Base-by-base conservation (phyloP, 2,888 invertebrate genomes). In the Tanytarsus gracilentus region DNA sequence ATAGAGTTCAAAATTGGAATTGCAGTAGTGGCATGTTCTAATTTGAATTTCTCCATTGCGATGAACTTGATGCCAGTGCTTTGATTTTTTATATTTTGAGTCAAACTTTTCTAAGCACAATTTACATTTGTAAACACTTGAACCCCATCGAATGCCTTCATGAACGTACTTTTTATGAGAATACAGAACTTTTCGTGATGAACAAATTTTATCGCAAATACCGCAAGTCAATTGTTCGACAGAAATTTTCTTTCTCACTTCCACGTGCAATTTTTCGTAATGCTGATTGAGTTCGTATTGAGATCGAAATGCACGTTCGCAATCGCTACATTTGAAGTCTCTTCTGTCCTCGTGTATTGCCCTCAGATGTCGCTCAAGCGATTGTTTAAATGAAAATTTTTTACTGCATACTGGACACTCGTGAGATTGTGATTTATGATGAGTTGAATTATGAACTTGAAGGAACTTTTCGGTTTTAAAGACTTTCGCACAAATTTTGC, bases 321-420 rank as follows among this genome's bases (percentile, higher is more conserved):
- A 14, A 21, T 26, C 30, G 11, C 21, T n/a, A 16, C 52, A 52
- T 16, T 30, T 21, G 23, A 21, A 52, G 23, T 52, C 52, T 36
- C 52, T 30, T 23, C 52, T 9, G 5, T 52, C 52, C 21, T 52
- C 52, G 6, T 52, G 52, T n/a, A 52, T 52, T 16, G 52, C 52
- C 11, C n/a, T 14, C 3, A 52, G n/a, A 11, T 52, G 52, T 2
- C 52, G 33, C n/a, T 52, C 33, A 30, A 52, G 30, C 2, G 52
- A 52, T 9, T 36, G 30, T 1, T 21, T 26, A 36, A 52, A 52
- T 18, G 52, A 33, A 21, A 52, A 52, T n/a, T 14, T 33, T n/a
- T 36, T 16, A 16, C 36, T 30, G 9, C 52, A 52, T 16, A 52
- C 14, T 18, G 30, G 33, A 52, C 52, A 52, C 11, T 44, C 21